Evolutionary conservation across 2,888 invertebrate genomes (phyloP).

Genomic region (Luperina testacea): DNA sequence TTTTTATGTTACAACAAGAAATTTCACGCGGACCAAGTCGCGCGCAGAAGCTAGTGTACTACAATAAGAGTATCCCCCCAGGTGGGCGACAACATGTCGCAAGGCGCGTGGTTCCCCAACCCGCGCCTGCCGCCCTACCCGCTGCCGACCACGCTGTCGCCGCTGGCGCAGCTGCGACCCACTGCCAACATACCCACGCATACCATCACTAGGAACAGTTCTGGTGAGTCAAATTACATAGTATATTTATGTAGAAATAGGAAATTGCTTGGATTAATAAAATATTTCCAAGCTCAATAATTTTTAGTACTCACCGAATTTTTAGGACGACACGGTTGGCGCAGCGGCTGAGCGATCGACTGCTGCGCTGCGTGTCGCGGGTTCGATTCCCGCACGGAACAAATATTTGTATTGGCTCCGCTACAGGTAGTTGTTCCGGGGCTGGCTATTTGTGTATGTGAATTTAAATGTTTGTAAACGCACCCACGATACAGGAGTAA

Average conservation of each 20-base stretch:
- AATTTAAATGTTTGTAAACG: no score
- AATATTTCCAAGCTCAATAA: background rate
- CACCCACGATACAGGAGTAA: no score
- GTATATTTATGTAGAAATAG: background rate
- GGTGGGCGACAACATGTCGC: conserved; percentile 76
- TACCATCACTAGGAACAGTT: conserved; percentile 87
- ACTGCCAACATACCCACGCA: conserved; percentile 87
- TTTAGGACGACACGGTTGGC: no score
- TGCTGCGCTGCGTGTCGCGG: no score
- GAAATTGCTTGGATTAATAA: background rate
- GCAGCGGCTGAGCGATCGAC: no score
- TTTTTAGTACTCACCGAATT: background rate
- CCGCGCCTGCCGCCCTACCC: conserved; percentile 98
- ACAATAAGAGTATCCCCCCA: conserved; percentile 43
- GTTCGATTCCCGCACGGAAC: no score
- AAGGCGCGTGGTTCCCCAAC: conserved; percentile 94
- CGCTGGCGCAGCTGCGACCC: conserved; percentile 96
- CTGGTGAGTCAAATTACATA: conserved; percentile 81
- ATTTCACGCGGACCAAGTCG: no score
- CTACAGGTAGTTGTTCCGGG: no score
- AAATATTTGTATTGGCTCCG: no score
- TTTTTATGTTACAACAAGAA: background rate
- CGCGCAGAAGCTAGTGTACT: background rate
- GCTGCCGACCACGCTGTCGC: conserved; percentile 94
- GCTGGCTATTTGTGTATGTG: no score